phyloP scores from a whole-genome alignment of 2,113 vertebrate species.

The Coturnix japonica region DNA sequence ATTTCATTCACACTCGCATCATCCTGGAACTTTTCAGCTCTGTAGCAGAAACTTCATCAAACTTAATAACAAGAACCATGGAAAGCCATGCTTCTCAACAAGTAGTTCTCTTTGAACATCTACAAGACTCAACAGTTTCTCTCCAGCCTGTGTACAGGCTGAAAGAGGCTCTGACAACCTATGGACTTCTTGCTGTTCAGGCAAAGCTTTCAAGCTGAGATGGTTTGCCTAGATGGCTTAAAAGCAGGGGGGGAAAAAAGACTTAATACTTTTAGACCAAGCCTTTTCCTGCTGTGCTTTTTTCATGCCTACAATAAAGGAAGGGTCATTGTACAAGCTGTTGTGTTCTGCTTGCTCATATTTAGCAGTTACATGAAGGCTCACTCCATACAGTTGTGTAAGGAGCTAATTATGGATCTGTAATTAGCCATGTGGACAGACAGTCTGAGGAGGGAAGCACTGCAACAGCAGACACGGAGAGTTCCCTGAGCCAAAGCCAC shows the following conservation, averaged over 20 bases:
- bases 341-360: constrained; percentile 7
- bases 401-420: constrained; percentile 20
- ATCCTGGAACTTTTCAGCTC: not conserved
- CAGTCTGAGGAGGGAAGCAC: not conserved
- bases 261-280: not conserved
- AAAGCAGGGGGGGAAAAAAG: not conserved
- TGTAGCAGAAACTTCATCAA: not conserved
- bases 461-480: not conserved
- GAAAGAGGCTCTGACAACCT: not conserved
- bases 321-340: constrained; percentile 21
- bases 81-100: not conserved
- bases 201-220: not conserved
- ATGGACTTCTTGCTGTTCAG: not conserved
- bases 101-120: not conserved
- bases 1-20: not conserved
- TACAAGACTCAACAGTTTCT: not conserved
- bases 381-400: not conserved
- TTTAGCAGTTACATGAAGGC: not conserved
- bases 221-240: not conserved
- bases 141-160: not conserved
- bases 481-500: not conserved
- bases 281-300: not conserved
- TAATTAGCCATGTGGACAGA: constrained; percentile 22
- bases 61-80: not conserved
- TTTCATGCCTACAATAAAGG: not conserved